Evolutionary conservation across 2,113 vertebrate species (phyloP).

Genomic region (Catharus bicknelli): DNA sequence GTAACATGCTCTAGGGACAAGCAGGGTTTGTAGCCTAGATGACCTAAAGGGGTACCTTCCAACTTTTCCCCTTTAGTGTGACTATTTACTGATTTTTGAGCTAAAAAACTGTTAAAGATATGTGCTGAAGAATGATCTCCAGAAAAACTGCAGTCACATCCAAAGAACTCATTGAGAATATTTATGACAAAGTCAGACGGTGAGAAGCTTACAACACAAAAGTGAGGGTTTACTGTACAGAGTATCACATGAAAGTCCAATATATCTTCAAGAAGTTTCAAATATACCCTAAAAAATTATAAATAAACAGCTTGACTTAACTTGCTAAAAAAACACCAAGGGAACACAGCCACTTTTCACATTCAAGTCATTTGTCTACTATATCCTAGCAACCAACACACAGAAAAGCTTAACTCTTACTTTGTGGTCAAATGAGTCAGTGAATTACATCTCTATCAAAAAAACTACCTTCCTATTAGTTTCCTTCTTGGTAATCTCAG

Average conservation of each 20-base stretch:
- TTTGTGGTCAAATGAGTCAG: neutral
- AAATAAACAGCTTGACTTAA: neutral
- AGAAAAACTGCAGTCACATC: neutral
- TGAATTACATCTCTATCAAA: neutral
- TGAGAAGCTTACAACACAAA: neutral
- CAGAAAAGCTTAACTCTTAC: neutral
- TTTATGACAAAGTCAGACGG: neutral
- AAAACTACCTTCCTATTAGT: neutral
- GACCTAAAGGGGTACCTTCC: neutral
- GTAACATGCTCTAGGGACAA: neutral
- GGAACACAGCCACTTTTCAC: neutral
- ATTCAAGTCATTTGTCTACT: neutral
- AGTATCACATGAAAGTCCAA: neutral
- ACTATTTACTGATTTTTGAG: neutral
- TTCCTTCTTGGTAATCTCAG: neutral
- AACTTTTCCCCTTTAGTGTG: neutral
- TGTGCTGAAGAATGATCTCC: neutral
- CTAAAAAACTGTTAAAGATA: neutral
- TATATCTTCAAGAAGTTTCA: neutral
- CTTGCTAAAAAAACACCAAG: neutral
- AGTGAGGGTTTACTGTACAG: neutral
- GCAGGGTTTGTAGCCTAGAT: neutral
- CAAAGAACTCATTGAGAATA: neutral
- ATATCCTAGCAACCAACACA: neutral
- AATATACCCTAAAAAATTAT: neutral